Percentiles rank a stretch among this genome's conserved stretches.
Evolutionary conservation across 2,888 invertebrate species (phyloP).

Genomic region (Drosophila flavopinicola): DNA sequence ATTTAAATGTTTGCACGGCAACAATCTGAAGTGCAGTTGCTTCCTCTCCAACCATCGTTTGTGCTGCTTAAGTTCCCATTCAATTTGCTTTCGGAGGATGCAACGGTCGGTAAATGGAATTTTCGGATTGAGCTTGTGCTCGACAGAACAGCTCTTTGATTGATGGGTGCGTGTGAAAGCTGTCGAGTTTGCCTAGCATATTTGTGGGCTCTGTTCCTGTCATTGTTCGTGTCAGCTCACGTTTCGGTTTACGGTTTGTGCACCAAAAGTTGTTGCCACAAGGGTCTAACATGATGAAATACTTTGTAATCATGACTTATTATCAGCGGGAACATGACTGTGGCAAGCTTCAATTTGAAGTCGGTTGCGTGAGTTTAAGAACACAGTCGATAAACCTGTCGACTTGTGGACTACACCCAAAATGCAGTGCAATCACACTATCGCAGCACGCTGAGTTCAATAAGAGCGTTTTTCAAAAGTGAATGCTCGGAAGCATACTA

Average conservation of each 20-base stretch:
- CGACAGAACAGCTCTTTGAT: slow-evolving; percentile 39
- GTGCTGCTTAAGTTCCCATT: slow-evolving; percentile 21
- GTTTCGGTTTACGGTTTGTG: slow-evolving; percentile 18
- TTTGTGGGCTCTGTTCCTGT: slow-evolving; percentile 25
- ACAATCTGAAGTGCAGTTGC: slow-evolving; percentile 29
- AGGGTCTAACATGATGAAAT: slow-evolving; percentile 23
- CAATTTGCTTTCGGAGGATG: slow-evolving; percentile 39
- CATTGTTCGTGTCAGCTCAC: slow-evolving; percentile 36
- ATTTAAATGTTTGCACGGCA: slow-evolving; percentile 34
- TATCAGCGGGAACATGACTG: slow-evolving; percentile 31
- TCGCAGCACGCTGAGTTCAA: slow-evolving; percentile 1
- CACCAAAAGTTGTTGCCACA: slow-evolving; percentile 9
- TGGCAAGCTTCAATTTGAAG: neutral
- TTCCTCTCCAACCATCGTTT: slow-evolving; percentile 6
- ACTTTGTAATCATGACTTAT: slow-evolving; percentile 39
- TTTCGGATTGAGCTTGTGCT: slow-evolving; percentile 14
- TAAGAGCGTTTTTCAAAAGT: neutral
- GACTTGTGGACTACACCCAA: neutral
- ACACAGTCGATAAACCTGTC: slow-evolving; percentile 17
- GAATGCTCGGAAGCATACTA: neutral
- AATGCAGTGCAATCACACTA: neutral
- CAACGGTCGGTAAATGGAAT: slow-evolving; percentile 41
- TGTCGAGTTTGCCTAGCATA: slow-evolving; percentile 51
- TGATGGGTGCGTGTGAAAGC: slow-evolving; percentile 38
- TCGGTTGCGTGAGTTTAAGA: neutral